Evolutionary conservation across 1,140 invertebrate genomes (phyloP).

Genomic region (Mycetomoellerius zeteki): DNA sequence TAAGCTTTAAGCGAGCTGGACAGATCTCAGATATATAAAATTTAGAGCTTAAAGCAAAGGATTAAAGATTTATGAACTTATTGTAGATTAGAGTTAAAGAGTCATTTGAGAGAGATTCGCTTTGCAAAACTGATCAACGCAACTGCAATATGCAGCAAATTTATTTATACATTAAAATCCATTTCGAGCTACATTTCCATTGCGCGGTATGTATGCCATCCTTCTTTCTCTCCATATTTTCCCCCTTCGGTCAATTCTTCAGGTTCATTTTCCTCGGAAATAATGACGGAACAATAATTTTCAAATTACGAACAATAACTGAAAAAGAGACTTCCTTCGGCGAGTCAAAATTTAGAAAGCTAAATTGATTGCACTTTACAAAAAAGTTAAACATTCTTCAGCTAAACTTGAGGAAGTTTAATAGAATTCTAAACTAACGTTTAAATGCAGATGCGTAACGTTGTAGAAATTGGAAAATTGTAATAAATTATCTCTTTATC

Average conservation of each 20-base stretch:
- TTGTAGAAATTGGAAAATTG: neutral
- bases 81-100: too few relatives aligned
- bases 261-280: neutral
- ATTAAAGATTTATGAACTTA: too few relatives aligned
- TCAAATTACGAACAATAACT: neutral
- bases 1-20: too few relatives aligned
- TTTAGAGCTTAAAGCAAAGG: too few relatives aligned
- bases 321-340: neutral
- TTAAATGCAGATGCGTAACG: conserved; percentile 2
- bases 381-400: neutral
- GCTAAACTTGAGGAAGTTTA: neutral
- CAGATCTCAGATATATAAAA: too few relatives aligned
- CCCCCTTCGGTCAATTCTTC: neutral
- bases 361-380: neutral
- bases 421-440: conserved; percentile 14
- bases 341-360: neutral
- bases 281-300: neutral
- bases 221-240: neutral
- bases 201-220: too few relatives aligned
- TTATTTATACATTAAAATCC: too few relatives aligned
- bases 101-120: neutral
- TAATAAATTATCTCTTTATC: neutral
- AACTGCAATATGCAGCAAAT: neutral
- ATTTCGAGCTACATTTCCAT: neutral
- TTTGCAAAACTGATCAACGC: conserved; percentile 1